A percentile compares a stretch with the other conserved stretches of the same genome.
Conservation (phyloP, 2,888 invertebrate species). For the Eremobia ochroleuca region DNA sequence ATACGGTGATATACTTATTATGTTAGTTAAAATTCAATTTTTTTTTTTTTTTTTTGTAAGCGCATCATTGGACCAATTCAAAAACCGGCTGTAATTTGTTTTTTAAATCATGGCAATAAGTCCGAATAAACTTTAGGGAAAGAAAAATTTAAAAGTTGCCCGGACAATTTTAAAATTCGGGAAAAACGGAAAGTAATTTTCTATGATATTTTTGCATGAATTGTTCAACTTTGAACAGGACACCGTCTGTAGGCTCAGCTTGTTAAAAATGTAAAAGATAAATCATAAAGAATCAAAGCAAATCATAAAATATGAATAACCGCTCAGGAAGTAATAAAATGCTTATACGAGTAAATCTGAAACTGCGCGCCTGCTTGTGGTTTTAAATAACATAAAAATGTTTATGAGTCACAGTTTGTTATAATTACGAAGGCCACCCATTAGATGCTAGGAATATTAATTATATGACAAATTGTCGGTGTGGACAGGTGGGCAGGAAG, state of each 20-base stretch:
- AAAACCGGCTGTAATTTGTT: not conserved
- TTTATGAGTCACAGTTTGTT: slow-evolving; percentile 42
- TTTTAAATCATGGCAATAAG: not conserved
- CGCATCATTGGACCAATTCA: not conserved
- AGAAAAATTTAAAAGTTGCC: not conserved
- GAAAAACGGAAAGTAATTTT: not conserved
- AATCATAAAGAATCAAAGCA: slow-evolving; percentile 2
- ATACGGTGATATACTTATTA: too few relatives aligned
- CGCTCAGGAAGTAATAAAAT: slow-evolving; percentile 46
- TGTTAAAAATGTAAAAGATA: not conserved
- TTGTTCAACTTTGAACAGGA: not conserved
- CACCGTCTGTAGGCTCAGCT: not conserved
- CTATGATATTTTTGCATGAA: not conserved
- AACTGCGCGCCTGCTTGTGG: not conserved
- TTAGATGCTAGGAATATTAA: slow-evolving; percentile 37
- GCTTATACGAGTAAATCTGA: slow-evolving; percentile 25
- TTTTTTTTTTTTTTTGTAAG: not conserved
- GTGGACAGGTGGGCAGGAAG: slow-evolving; percentile 42
- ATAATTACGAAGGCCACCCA: slow-evolving; percentile 49
- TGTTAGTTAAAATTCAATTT: too few relatives aligned
- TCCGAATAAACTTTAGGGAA: not conserved
- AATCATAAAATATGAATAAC: slow-evolving; percentile 33
- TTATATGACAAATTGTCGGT: slow-evolving; percentile 21
- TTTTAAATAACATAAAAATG: slow-evolving; percentile 32
- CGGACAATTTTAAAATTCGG: not conserved